Base-by-base conservation (phyloP, 1,140 invertebrate genomes). In the Archivesica marissinica region DNA sequence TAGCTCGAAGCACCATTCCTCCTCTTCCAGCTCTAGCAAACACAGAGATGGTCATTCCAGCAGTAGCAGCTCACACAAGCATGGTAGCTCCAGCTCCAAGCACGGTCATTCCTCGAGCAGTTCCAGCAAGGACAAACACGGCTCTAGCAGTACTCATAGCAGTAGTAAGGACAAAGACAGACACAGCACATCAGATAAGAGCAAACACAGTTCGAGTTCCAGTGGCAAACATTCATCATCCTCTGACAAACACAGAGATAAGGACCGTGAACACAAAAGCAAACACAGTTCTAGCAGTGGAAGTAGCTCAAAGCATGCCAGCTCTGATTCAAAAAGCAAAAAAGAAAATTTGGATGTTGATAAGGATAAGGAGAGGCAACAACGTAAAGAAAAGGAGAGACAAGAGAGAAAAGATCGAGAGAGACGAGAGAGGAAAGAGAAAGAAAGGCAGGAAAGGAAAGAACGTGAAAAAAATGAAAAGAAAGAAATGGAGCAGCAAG, bases 31-130 rank as follows among this genome's bases (percentile, higher is more conserved):
- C 33, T 81, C 77, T 64, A 93, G 94, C 64, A 96, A 95, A 87
- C 94, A 95, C 74, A 95, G 94, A 88, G 94, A 95, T 20, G 79
- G 68, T 15, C 70, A 84, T 76, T 84, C 81, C 50, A 86, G 56
- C 35, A 89, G 76, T 35, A 86, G 75, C 33, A 75, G 56, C 56
- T 85, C 78, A 25, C 44, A 66, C 52, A 90, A 90, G 50, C 84
- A 75, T 38, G 50, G 85, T n/a, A 84, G 86, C 33, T 83, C 70
- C 11, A 86, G 83, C 59, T 86, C 79, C 15, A 87, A 86, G 41
- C 83, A 88, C 52, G 79, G 88, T 25, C 50, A 83, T 47, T 28
- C 81, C 2, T 39, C 50, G 35, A 54, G 68, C 28, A 70, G 72
- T 59, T 38, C 38, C 7, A 81, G 44, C 23, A 86, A 52, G 47